Conservation (phyloP, 2,797 vertebrate genomes). For the Pseudotriccus pelzelni region DNA sequence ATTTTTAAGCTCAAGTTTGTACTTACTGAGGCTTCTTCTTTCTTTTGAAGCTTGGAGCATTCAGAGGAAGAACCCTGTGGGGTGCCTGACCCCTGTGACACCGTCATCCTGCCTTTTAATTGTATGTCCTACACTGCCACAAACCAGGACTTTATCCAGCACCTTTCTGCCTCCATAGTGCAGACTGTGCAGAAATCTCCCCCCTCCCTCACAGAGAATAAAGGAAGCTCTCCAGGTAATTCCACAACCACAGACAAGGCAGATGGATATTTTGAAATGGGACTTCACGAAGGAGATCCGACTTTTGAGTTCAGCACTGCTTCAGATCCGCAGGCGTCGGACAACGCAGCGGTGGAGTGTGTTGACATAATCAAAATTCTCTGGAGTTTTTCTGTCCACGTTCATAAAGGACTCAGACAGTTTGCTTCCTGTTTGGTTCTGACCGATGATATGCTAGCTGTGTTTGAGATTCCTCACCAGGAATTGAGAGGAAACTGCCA, state of each 20-base stretch:
- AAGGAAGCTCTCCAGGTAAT: constrained; percentile 52
- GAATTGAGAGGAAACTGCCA: constrained; percentile 72
- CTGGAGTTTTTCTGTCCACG: constrained; percentile 88
- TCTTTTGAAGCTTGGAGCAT: constrained; percentile 57
- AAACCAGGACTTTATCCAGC: constrained; percentile 85
- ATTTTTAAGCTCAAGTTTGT: background rate
- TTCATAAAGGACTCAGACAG: constrained; percentile 80
- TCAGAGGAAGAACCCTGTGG: constrained; percentile 68
- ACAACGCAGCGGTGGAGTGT: constrained; percentile 43
- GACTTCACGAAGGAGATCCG: constrained; percentile 80
- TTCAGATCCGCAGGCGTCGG: constrained; percentile 50
- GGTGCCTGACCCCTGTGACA: constrained; percentile 64
- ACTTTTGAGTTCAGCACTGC: constrained; percentile 73
- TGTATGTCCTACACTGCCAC: constrained; percentile 81
- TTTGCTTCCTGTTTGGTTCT: constrained; percentile 87
- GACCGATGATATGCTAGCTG: constrained; percentile 77
- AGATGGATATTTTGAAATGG: constrained; percentile 97
- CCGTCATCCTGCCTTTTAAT: constrained; percentile 79
- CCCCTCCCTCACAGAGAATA: constrained; percentile 56
- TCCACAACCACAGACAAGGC: constrained; percentile 71
- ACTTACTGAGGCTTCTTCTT: constrained; percentile 17
- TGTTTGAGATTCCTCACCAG: constrained; percentile 80
- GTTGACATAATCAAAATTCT: constrained; percentile 78
- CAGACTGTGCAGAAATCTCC: constrained; percentile 70
- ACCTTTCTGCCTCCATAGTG: constrained; percentile 81